Percentiles rank a stretch among this genome's conserved stretches.
Conservation (phyloP, 1,140 invertebrate genomes). For the Harpegnathos saltator region DNA sequence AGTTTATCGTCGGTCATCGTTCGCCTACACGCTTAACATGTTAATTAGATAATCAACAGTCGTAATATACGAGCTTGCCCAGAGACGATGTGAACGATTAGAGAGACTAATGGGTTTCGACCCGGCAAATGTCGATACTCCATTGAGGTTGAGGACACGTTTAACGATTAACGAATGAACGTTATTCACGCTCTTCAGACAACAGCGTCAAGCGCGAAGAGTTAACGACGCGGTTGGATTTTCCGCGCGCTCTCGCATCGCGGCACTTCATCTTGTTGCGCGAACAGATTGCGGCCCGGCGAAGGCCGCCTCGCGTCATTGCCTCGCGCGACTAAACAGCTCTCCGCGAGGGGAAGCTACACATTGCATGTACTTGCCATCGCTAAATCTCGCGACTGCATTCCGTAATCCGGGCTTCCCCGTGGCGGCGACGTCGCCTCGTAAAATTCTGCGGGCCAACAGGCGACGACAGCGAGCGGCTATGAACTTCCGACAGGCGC, state of each 20-base stretch:
- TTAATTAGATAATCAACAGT: too few relatives aligned
- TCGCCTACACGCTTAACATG: too few relatives aligned
- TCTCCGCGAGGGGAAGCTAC: conserved; percentile 27
- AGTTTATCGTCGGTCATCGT: too few relatives aligned
- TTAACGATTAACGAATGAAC: too few relatives aligned
- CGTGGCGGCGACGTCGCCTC: conserved; percentile 60
- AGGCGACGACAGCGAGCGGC: conserved; percentile 60
- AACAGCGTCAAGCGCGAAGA: neutral
- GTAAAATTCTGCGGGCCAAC: conserved; percentile 67
- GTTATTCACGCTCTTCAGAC: neutral
- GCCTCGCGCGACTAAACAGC: conserved; percentile 20
- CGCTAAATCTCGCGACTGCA: conserved; percentile 62
- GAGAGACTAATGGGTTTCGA: too few relatives aligned
- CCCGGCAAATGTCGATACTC: too few relatives aligned
- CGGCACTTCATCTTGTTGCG: conserved; percentile 29
- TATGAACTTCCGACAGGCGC: conserved; percentile 55
- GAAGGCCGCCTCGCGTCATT: neutral
- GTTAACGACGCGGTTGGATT: neutral
- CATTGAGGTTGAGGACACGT: too few relatives aligned
- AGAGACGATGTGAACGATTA: too few relatives aligned
- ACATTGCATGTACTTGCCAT: conserved; percentile 57
- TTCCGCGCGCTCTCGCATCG: neutral
- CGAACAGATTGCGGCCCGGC: conserved; percentile 43
- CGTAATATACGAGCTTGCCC: too few relatives aligned
- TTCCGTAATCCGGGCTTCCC: conserved; percentile 65